Evolutionary conservation across 2,797 vertebrate genomes (phyloP).

Genomic region (Lycodopsis pacificus): DNA sequence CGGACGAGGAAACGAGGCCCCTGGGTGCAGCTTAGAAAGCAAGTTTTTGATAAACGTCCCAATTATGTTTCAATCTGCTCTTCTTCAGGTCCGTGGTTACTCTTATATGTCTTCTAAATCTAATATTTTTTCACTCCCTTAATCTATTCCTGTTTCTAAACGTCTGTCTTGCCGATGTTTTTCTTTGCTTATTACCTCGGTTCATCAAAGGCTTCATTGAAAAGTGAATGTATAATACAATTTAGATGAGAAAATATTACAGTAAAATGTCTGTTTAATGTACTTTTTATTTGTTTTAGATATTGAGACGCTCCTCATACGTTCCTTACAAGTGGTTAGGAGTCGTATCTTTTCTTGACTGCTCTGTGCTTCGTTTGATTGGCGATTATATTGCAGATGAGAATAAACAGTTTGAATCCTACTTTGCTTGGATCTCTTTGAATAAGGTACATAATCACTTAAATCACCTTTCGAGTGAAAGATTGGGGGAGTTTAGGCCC

Average conservation of each 20-base stretch:
- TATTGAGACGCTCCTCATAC: slow-evolving; percentile 44
- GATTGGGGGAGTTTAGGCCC: not conserved
- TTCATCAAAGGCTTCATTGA: slow-evolving; percentile 48
- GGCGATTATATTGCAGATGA: slow-evolving; percentile 59
- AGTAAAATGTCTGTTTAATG: slow-evolving; percentile 34
- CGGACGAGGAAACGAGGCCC: slow-evolving; percentile 21
- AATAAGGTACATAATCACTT: not conserved
- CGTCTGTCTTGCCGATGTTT: slow-evolving; percentile 53
- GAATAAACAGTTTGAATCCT: slow-evolving; percentile 76
- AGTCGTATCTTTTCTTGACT: slow-evolving; percentile 61
- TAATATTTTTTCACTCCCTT: not conserved
- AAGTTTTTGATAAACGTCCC: slow-evolving; percentile 33
- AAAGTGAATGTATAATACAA: slow-evolving; percentile 74
- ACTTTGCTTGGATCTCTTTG: not conserved
- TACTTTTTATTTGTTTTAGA: slow-evolving; percentile 36
- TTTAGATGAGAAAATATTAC: slow-evolving; percentile 24
- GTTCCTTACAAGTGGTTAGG: slow-evolving; percentile 44
- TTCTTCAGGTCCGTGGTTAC: not conserved
- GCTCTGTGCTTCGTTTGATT: slow-evolving; percentile 56
- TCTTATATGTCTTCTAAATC: slow-evolving; percentile 14
- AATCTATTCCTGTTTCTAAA: slow-evolving; percentile 31
- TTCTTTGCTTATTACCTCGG: slow-evolving; percentile 53
- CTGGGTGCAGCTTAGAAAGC: slow-evolving; percentile 58
- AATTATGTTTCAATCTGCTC: not conserved
- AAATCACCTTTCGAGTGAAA: not conserved